phyloP scores from a whole-genome alignment of 2,888 invertebrate genomes.

The Nebria salina region DNA sequence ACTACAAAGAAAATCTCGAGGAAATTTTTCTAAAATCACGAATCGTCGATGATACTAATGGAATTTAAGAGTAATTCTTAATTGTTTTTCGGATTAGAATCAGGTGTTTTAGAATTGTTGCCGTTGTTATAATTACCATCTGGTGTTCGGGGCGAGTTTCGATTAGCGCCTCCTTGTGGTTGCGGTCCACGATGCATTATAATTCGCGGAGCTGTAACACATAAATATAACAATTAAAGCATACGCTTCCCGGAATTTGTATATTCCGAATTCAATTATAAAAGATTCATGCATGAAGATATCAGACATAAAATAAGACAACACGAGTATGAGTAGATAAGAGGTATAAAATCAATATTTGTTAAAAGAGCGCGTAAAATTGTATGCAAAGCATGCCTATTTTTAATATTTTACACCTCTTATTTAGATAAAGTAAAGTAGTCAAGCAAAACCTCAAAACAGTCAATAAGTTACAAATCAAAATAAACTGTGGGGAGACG shows the following conservation, averaged over 20 bases:
- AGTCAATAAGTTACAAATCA: neutral
- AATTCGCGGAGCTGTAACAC: constrained; percentile 35
- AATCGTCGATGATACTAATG: too few relatives aligned
- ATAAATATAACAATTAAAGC: neutral
- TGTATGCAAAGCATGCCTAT: too few relatives aligned
- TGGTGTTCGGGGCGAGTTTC: constrained; percentile 26
- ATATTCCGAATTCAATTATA: neutral
- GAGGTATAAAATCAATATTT: neutral
- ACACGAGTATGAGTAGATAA: neutral
- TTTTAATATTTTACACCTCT: too few relatives aligned
- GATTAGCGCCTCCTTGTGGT: constrained; percentile 18
- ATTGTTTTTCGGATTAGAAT: too few relatives aligned
- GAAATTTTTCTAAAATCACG: too few relatives aligned
- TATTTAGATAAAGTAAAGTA: neutral
- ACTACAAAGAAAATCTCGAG: too few relatives aligned
- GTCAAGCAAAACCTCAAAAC: constrained; percentile 7
- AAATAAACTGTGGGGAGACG: neutral
- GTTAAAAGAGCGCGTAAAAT: neutral
- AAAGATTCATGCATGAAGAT: neutral
- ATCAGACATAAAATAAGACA: constrained; percentile 4
- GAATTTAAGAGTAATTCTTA: too few relatives aligned
- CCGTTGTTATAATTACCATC: constrained; percentile 11
- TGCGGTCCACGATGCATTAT: constrained; percentile 24
- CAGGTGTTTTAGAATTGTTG: too few relatives aligned
- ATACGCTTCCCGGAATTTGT: neutral